phyloP scores from a whole-genome alignment of 2,113 vertebrate species.

The Melanerpes formicivorus region DNA sequence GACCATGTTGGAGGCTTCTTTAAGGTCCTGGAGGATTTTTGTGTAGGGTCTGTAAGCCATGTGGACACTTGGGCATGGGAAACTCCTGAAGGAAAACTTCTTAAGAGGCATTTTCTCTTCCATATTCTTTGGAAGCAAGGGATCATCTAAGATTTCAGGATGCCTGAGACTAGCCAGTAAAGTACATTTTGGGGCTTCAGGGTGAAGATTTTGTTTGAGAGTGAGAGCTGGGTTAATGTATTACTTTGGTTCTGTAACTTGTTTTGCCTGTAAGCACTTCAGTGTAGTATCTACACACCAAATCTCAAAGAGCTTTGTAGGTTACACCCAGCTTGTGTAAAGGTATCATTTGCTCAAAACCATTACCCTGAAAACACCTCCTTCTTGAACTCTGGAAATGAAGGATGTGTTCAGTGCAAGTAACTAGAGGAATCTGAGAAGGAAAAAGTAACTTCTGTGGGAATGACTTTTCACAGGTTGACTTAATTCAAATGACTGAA shows the following conservation, averaged over 20 bases:
- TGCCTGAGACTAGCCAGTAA: neutral
- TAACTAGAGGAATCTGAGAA: neutral
- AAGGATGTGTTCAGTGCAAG: neutral
- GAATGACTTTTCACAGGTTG: constrained; percentile 11
- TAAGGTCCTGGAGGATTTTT: neutral
- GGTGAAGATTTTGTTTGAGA: neutral
- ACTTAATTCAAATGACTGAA: neutral
- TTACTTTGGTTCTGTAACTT: neutral
- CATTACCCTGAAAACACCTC: neutral
- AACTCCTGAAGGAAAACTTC: neutral
- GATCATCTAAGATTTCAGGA: neutral
- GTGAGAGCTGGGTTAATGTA: neutral
- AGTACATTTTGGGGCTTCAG: neutral
- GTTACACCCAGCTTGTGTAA: neutral
- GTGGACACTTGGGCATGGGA: neutral
- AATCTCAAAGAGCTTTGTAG: neutral
- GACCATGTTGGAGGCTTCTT: neutral
- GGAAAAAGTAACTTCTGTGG: neutral
- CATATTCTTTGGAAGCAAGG: neutral
- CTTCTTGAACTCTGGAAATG: neutral
- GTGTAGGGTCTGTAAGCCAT: neutral
- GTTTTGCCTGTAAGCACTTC: neutral
- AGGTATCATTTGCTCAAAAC: neutral
- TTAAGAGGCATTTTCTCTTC: neutral
- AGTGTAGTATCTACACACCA: neutral